Evolutionary conservation across 2,113 vertebrate species (phyloP), one percentile per base, ranked within the genome.

Genomic region (Rousettus leschenaultii): DNA sequence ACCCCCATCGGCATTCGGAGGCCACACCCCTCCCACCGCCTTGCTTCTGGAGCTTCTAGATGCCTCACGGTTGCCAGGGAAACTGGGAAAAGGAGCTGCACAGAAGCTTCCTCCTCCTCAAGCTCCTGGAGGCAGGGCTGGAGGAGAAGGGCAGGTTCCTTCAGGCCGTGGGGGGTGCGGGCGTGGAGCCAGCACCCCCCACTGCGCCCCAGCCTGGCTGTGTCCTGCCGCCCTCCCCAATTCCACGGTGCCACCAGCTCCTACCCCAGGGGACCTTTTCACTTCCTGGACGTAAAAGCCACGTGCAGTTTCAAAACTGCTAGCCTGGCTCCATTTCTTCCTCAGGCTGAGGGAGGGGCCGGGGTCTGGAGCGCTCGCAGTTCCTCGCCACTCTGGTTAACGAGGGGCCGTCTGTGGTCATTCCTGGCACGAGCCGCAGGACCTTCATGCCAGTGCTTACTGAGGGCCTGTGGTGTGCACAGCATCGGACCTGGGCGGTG

Each of bases 61-160:
- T 53, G 18, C 74, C 91, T 83, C 57, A 30, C 11, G 4, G 94
- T 97, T 96, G 74, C 82, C 75, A 95, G 85, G 95, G 94, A 92
- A 91, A 97, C 90, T 24, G 30, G 71, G 66, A 65, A 66, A 61
- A 88, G 82, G n/a, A 57, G 61, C 28, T 45, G 30, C 91, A 74
- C 55, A 73, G 61, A 71, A 40, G 61, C 33, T n/a, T 11, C 51
- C 53, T 75, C 30, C 45, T 88, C 63, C 68, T 71, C 48, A 65
- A 71, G 83, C 79, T 90, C 68, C 53, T 30, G 19, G 18, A 79
- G 16, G 65, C 35, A 12, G 15, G 55, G 33, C 6, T 13, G 35
- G 40, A 40, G 18, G n/a, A 84, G 30, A 53, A 83, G 82, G 35
- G 53, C 5, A 0, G 4, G 40, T 63, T 35, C 12, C 33, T 57